Evolutionary conservation across 2,888 invertebrate species (phyloP), one percentile per base, ranked within the genome.

Genomic region (Ormyrus pomaceus): DNA sequence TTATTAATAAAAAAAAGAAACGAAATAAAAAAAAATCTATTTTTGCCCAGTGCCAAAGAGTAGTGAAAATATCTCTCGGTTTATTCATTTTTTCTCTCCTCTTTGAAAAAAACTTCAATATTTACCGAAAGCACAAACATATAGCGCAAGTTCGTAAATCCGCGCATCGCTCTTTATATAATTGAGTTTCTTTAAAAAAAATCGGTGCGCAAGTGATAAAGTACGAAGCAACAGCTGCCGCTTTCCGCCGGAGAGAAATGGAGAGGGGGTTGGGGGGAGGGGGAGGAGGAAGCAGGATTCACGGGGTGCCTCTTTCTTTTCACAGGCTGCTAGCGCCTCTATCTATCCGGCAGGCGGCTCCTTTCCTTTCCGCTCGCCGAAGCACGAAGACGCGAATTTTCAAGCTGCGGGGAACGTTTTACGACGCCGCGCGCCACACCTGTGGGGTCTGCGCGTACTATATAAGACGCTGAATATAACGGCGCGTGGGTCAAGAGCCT

Each of bases 351-450:
- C 50, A 5, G 7, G 46, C 59, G 58, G 61, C 19, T 11, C 46
- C 59, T 34, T 13, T 75, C 66, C 64, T 58, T 81, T 71, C 61
- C 71, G 59, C 77, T 81, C 58, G 74, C 68, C 71, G 69, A 79
- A 79, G 75, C 78, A 81, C 66, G 70, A 77, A 75, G 2, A 10
- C 66, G 74, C 61, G 64, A 64, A 76, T 50, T 62, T 75, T 65
- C 50, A 19, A 64, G 62, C 19, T 61, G 58, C 34, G 34, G 34
- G n/a, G n/a, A 48, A 73, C 55, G 56, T 64, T 56, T 61, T 10
- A 45, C 53, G 6, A 0, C 34, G 55, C 34, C 48, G 9, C 5
- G 19, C 6, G 34, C 19, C 34, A 10, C 4, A 19, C 10, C 66
- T n/a, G n/a, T 5, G n/a, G 34, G 34, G 34, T 34, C 34, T 3